Percentiles rank a stretch among this genome's conserved stretches.
These are phyloP conservation scores for Drosophila watanabei DNA, from an alignment of 1,140 invertebrate species.

Conservation along the genomic window DNA sequence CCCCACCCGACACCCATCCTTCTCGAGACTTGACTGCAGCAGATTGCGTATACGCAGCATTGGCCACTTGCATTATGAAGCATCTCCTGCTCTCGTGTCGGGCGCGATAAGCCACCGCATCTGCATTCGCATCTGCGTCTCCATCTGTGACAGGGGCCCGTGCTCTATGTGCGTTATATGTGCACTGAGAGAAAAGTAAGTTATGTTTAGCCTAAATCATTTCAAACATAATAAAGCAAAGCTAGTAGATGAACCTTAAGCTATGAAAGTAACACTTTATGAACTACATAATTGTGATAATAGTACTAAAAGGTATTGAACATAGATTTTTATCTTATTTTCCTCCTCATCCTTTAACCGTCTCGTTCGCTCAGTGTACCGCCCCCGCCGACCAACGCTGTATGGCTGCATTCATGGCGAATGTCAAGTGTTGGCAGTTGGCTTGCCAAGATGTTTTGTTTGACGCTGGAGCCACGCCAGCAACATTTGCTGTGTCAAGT, in stretches of 20 bases:
- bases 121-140: slow-evolving; percentile 50
- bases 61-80: slow-evolving; percentile 80
- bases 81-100: slow-evolving; percentile 45
- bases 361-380: background rate
- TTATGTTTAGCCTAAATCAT: background rate
- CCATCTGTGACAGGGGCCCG: slow-evolving; percentile 37
- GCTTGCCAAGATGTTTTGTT: slow-evolving; percentile 75
- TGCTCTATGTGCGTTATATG: slow-evolving; percentile 36
- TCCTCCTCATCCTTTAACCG: background rate
- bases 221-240: background rate
- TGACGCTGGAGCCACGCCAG: slow-evolving; percentile 48
- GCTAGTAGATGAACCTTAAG: background rate
- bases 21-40: slow-evolving; percentile 21
- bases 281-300: too few species aligned
- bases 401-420: slow-evolving; percentile 66
- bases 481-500: slow-evolving; percentile 75
- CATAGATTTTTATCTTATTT: background rate
- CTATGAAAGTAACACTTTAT: background rate
- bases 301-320: too few species aligned
- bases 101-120: slow-evolving; percentile 71
- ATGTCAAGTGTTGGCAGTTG: slow-evolving; percentile 80
- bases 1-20: background rate
- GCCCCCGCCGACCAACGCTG: slow-evolving; percentile 1
- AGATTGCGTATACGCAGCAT: slow-evolving; percentile 81
- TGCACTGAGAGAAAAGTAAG: slow-evolving; percentile 21